Conservation (phyloP, 2,888 invertebrate species). For the Melanophora roralis region DNA sequence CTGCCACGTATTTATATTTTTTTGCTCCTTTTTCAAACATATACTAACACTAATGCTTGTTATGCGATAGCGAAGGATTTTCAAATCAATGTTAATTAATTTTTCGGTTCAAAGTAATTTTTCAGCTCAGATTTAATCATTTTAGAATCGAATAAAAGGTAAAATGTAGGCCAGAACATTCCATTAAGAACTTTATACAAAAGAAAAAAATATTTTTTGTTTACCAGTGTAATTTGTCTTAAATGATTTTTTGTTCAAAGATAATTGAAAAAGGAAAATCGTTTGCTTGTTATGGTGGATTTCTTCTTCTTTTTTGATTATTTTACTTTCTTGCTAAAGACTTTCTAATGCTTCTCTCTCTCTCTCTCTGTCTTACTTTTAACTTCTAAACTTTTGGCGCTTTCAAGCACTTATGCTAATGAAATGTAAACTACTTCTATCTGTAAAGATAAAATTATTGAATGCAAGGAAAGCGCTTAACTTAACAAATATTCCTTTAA, state of each 20-base stretch:
- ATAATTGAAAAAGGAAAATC: conserved; percentile 34
- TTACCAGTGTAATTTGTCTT: conserved; percentile 39
- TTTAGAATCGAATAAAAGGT: no score
- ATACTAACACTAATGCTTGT: no score
- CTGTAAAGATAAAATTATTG: background rate
- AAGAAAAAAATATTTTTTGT: no score
- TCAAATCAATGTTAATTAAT: no score
- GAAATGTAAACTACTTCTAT: conserved; percentile 26
- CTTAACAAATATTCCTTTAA: background rate
- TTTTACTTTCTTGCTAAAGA: background rate
- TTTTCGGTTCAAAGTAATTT: no score
- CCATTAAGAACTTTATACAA: background rate
- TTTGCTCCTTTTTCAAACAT: no score
- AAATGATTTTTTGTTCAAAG: conserved; percentile 22
- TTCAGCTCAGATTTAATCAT: no score
- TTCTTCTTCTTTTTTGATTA: background rate
- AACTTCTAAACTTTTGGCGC: conserved; percentile 7
- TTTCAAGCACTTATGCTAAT: conserved; percentile 44
- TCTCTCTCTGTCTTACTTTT: background rate
- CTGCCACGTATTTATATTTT: no score
- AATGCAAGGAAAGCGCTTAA: background rate
- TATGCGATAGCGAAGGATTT: no score
- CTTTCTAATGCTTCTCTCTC: background rate
- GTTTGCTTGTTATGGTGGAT: background rate
- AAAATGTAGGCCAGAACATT: no score